Evolutionary conservation across 2,113 vertebrate genomes (phyloP).

Genomic region (Aythya baeri): DNA sequence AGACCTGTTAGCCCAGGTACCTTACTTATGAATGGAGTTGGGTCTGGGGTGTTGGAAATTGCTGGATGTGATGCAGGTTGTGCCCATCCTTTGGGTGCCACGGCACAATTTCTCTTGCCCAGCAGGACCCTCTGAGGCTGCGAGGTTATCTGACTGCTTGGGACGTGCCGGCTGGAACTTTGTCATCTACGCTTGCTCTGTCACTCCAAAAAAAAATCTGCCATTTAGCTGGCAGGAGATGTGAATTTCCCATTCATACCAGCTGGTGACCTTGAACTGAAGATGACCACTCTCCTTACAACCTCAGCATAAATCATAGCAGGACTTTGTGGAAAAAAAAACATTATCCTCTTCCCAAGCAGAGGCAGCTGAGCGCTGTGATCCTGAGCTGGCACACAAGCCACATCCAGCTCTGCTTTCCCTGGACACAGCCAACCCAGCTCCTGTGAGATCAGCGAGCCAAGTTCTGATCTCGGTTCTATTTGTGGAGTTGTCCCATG

Average conservation of each 20-base stretch:
- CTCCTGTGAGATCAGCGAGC: neutral
- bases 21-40: fast-evolving
- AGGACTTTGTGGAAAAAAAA: neutral
- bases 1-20: neutral
- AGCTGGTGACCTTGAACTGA: constrained; percentile 13
- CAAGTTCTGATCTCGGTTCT: neutral
- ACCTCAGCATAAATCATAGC: neutral
- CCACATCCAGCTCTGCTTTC: neutral
- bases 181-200: neutral
- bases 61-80: neutral
- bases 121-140: neutral
- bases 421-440: neutral
- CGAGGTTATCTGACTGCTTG: neutral
- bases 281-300: neutral
- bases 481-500: neutral
- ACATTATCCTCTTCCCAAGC: neutral
- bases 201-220: constrained; percentile 1
- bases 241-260: neutral
- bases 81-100: neutral
- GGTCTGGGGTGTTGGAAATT: neutral
- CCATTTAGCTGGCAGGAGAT: neutral
- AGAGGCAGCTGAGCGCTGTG: neutral
- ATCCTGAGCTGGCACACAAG: neutral
- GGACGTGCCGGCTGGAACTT: neutral
- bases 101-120: neutral